Evolutionary conservation across 2,888 invertebrate genomes (phyloP), one percentile per base, ranked within the genome.

Genomic region (Drosophila dives): DNA sequence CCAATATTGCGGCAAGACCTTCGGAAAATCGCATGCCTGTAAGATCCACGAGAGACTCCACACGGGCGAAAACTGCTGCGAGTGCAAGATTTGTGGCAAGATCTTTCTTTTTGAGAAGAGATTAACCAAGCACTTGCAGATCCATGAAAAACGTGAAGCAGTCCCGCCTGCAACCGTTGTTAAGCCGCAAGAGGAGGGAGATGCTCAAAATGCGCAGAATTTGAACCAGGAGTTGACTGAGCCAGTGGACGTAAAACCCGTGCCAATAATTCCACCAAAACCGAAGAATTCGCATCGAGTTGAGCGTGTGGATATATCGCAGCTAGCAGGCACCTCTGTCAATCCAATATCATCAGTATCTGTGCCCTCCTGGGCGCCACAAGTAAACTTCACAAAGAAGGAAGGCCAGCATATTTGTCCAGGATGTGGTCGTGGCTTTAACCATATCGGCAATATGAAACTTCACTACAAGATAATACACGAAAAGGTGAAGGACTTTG

Each of bases 371-470:
- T 91, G 92, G 91, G 86, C 83, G 32, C 91, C 91, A 1, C 92
- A 92, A 62, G 90, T 92, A 2, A 92, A 92, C 75, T 92, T 92
- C 56, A 92, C 92, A 74, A 92, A 92, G 80, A 91, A 91, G 67
- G 92, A 92, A 53, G 92, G 92, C 10, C 91, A 90, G 56, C 91
- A 91, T 68, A 91, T 92, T 33, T 92, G 92, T 45, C 91, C 91
- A 0, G 92, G 89, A 50, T 92, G 92, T 54, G 89, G 91, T 6
- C 90, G 91, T 36, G 91, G 92, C 48, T 92, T 92, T 50, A 92
- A 92, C 34, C 91, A 91, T 48, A 88, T 90, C 23, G 92, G 92
- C 56, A 92, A 92, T 58, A 86, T 91, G 71, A 90, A 91, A 42
- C 86, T 92, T 2, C 92, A 92, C 63, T 91, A 91, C 54, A 92